Percentiles rank a stretch among this genome's conserved stretches.
phyloP scores from a whole-genome alignment of 2,113 vertebrate genomes.

The Ophthalmotilapia sp. region DNA sequence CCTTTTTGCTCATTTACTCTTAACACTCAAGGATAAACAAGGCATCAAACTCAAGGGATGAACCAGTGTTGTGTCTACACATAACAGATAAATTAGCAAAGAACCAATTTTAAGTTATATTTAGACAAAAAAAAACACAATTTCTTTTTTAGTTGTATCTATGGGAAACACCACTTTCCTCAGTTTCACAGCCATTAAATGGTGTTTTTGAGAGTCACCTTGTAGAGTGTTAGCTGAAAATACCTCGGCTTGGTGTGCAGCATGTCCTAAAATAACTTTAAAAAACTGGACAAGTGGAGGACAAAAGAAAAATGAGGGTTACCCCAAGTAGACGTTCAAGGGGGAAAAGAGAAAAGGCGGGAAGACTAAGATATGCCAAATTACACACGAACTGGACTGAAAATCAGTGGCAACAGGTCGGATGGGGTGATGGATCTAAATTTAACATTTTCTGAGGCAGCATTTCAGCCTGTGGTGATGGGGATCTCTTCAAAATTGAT shows the following conservation, averaged over 20 bases:
- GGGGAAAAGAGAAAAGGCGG: fast-evolving
- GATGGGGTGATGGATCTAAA: background rate
- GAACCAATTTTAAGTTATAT: background rate
- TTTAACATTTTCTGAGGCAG: background rate
- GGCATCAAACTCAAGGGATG: background rate
- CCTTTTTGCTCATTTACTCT: background rate
- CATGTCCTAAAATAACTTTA: background rate
- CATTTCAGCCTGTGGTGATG: background rate
- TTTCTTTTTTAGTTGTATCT: background rate
- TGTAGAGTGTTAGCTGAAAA: background rate
- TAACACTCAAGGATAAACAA: background rate
- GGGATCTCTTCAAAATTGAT: background rate
- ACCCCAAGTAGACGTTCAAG: background rate
- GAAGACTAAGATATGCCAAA: background rate
- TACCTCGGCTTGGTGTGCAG: background rate
- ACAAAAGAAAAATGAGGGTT: background rate
- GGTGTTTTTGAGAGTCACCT: background rate
- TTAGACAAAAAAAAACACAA: background rate
- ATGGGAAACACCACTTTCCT: background rate
- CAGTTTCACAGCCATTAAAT: background rate
- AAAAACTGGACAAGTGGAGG: background rate
- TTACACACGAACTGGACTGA: background rate
- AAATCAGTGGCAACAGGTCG: background rate
- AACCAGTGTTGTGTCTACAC: background rate
- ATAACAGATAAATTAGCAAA: background rate